Evolutionary conservation across 2,113 vertebrate genomes (phyloP), one percentile per base, ranked within the genome.

Genomic region (Gambusia holbrooki): DNA sequence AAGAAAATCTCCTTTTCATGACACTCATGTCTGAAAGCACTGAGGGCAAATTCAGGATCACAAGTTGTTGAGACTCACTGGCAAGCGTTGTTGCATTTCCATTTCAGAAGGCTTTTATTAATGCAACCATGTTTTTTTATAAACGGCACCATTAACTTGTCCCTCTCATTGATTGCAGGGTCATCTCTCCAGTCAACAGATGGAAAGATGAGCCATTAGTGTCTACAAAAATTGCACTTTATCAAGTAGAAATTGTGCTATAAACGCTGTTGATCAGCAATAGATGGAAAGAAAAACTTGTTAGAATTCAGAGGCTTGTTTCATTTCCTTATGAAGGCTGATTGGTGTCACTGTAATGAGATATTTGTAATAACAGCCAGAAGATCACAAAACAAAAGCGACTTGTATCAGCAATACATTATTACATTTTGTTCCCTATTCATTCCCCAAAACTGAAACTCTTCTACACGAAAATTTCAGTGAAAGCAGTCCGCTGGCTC

Each of bases 141-240:
- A 35, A 79, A 62, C 54, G 5, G 19, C 6, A 19, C 40, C 29
- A 70, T 76, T 42, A 73, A 19, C 54, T 29, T 29, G 17, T 28
- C 45, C 60, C 69, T 37, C 30, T 63, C 32, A 58, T 7, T 72
- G 58, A 28, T 19, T 62, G 67, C 33, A 27, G 15, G 13, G 19
- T 22, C n/a, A 5, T 71, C 35, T 66, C 25, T 37, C 11, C 25
- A 62, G 29, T 51, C n/a, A 27, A 66, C 64, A 29, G 1, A 32
- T 27, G 32, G 32, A 45, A 48, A 73, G 62, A 66, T 66, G 51
- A 68, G 33, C 67, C 40, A 54, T 71, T 66, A 58, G 30, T 32
- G 28, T 77, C 17, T 61, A 54, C 33, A 30, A 69, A 69, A 68
- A 71, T 12, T 17, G 29, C 30, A 74, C 35, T 45, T 79, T 19